phyloP scores from a whole-genome alignment of 2,888 invertebrate species.

The Crepidodera aurea region DNA sequence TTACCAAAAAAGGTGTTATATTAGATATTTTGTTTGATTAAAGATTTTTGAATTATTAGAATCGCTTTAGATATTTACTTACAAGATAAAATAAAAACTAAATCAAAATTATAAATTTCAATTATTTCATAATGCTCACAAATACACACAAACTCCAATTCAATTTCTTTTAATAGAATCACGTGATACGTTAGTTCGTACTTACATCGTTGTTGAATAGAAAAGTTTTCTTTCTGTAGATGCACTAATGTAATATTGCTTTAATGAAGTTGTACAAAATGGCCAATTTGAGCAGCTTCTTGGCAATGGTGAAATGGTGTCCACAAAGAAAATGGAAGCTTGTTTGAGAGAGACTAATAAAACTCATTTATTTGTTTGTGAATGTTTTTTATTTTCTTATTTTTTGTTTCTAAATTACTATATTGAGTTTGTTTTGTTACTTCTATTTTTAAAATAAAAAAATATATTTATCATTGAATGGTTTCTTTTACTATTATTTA shows the following conservation, averaged over 20 bases:
- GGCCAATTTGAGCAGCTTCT: not conserved
- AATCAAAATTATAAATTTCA: not conserved
- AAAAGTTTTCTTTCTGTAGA: constrained; percentile 1
- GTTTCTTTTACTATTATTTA: too few species aligned
- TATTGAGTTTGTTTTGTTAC: too few species aligned
- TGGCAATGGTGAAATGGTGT: not conserved
- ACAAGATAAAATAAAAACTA: not conserved
- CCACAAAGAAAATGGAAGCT: not conserved
- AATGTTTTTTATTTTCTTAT: too few species aligned
- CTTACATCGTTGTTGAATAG: not conserved
- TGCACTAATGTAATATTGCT: constrained; percentile 3
- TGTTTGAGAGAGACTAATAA: not conserved
- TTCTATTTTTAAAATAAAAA: too few species aligned
- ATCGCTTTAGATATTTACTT: too few species aligned
- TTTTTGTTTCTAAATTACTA: too few species aligned
- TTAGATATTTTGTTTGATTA: too few species aligned
- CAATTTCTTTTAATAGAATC: not conserved
- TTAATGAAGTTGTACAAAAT: constrained; percentile 1
- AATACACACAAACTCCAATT: not conserved
- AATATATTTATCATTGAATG: too few species aligned
- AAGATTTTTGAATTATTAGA: too few species aligned
- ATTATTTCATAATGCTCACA: too few species aligned
- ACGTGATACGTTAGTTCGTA: not conserved
- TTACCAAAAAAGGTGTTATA: too few species aligned
- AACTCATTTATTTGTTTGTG: too few species aligned